Evolutionary conservation across 2,888 invertebrate genomes (phyloP), one percentile per base, ranked within the genome.

Genomic region (Euplexia lucipara): DNA sequence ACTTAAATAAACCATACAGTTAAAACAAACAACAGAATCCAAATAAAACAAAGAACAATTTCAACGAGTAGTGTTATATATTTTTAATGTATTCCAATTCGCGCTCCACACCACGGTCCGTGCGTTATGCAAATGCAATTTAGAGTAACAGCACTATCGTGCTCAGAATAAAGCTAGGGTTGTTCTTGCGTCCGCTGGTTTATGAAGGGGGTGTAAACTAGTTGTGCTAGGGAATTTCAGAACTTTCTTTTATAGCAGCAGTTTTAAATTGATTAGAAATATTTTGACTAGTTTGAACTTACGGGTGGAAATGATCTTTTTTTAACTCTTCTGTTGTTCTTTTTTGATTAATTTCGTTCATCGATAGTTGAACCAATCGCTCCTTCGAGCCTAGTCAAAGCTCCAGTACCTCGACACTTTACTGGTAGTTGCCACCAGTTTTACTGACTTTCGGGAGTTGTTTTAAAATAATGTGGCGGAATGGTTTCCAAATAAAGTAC

Each of bases 101-200:
- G 75, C 78, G 68, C 71, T 59, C 58, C 78, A 72, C 83, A 78
- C 81, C 80, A 75, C 74, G 77, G 69, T 61, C 68, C 77, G 78
- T 83, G 84, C 86, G 85, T 87, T 91, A 93, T 93, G 94, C 91
- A 94, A 94, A 94, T 95, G 93, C 90, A 94, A 94, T 94, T 93
- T 91, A 79, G 87, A 84, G 85, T 88, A 92, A 93, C 91, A 91
- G 85, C 87, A 82, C 87, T 64, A 74, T 30, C 61, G 66, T 58
- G 61, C 64, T 70, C 53, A 54, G 60, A 63, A 41, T 72, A 68
- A 60, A 66, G 61, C 59, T 66, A 60, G 56, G 71, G 74, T 51
- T 49, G 26, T 52, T 44, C 16, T 32, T 30, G 30, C 45, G 18
- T 32, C 32, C 26, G 20, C 44, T 59, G 32, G 20, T 70, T 62